Base-by-base conservation (phyloP, 92 coral and sea anemone species). In the Palythoa grandiflora region DNA sequence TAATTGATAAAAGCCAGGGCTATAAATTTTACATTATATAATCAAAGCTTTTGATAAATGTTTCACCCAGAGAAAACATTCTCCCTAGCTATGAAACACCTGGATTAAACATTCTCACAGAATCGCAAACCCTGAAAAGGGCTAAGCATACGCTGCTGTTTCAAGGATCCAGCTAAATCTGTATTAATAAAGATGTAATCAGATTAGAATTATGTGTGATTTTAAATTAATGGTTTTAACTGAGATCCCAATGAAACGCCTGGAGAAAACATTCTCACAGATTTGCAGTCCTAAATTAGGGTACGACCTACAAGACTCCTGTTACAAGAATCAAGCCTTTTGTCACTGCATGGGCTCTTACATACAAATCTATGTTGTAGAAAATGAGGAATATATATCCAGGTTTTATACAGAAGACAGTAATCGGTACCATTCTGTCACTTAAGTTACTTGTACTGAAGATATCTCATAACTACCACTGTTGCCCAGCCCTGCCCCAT, bases 261-360 rank as follows among this genome's bases (percentile, higher is more conserved):
- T 44, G 6, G 70, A 63, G 70, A 63, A 63, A 63, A 63, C 9
- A 63, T 63, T 63, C 70, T 63, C 36, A 63, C 70, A 63, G 70
- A 63, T 2, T 63, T 3, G 21, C 70, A 63, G 70, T n/a, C 70
- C 70, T 63, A n/a, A 63, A 63, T 59, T 9, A 63, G 5, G 70
- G 70, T n/a, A 16, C 20, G 7, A 14, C 66, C 20, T 17, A 63
- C 21, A 55, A 55, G 61, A 3, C 70, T 63, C 9, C 70, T 63
- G 70, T 21, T 63, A 15, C 70, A 63, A 63, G 70, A n/a, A 63
- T 63, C 70, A n/a, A 63, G 70, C 61, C 14, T 55, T 55, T 55
- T 55, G 61, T 55, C 61, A 55, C 61, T 55, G 61, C 61, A 55
- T 55, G 61, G 61, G 61, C 61, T 55, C 61, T 63, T 63, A 63